These are phyloP conservation scores for Protobothrops mucrosquamatus DNA, from an alignment of 2,113 vertebrate genomes.

Conservation along the genomic window DNA sequence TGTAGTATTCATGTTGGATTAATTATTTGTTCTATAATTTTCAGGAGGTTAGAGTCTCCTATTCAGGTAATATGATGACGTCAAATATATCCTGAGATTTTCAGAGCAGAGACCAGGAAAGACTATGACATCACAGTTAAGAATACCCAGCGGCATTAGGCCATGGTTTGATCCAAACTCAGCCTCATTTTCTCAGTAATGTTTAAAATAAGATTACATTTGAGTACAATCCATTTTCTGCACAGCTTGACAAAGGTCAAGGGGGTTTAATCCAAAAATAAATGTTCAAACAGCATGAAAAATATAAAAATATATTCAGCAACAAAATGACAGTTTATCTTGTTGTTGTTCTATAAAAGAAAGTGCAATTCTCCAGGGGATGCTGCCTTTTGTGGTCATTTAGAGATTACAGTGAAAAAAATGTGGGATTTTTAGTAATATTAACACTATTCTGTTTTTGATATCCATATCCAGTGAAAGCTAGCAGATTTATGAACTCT, in stretches of 20 bases:
- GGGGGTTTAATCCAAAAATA: neutral
- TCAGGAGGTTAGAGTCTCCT: neutral
- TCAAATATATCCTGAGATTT: neutral
- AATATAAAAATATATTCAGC: neutral
- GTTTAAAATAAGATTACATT: neutral
- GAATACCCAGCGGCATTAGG: neutral
- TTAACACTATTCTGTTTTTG: neutral
- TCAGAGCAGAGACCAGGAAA: neutral
- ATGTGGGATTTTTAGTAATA: neutral
- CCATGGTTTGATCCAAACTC: neutral
- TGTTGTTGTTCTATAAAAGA: neutral
- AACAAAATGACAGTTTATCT: neutral
- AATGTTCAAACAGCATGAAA: neutral
- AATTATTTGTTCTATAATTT: neutral
- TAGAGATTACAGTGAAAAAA: neutral
- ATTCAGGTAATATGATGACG: neutral
- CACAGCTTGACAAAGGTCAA: neutral
- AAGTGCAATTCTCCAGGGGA: neutral
- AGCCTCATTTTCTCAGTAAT: neutral
- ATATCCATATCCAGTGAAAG: neutral
- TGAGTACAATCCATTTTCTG: neutral
- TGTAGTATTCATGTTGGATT: neutral
- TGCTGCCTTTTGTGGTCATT: neutral
- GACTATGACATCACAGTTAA: neutral
- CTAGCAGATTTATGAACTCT: neutral